Conservation (phyloP, 2,797 vertebrate species). For the Pitangus sulphuratus region DNA sequence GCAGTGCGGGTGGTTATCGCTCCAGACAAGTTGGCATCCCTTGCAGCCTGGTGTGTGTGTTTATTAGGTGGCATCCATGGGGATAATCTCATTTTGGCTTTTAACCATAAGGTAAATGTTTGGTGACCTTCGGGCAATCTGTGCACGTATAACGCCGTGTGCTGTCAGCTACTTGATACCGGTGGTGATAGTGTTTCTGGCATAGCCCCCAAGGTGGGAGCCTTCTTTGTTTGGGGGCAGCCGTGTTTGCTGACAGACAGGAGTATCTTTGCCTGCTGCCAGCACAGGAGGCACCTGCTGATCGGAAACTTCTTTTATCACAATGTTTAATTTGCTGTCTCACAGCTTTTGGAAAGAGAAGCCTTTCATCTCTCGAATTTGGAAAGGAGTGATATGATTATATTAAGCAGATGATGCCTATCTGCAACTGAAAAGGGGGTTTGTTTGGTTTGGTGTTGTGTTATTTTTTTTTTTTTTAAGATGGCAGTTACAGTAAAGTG, state of each 20-base stretch:
- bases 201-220: slow-evolving; percentile 22
- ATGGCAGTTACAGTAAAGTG: background rate
- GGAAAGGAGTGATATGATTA: background rate
- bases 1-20: background rate
- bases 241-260: slow-evolving; percentile 3
- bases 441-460: background rate
- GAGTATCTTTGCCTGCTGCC: slow-evolving; percentile 2
- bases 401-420: background rate
- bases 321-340: slow-evolving; percentile 33
- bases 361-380: background rate
- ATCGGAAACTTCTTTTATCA: slow-evolving; percentile 31
- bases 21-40: background rate
- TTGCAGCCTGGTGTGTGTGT: background rate
- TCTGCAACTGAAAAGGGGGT: background rate
- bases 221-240: background rate
- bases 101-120: slow-evolving; percentile 33
- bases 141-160: background rate
- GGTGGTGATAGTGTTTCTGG: background rate
- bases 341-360: slow-evolving; percentile 21
- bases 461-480: background rate
- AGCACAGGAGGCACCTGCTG: slow-evolving; percentile 41
- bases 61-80: slow-evolving; percentile 55
- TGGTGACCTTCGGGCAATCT: slow-evolving; percentile 3
- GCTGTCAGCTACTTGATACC: slow-evolving; percentile 43
- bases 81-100: slow-evolving; percentile 64